Conservation (phyloP, 2,113 vertebrate species). For the Chrysemys picta region DNA sequence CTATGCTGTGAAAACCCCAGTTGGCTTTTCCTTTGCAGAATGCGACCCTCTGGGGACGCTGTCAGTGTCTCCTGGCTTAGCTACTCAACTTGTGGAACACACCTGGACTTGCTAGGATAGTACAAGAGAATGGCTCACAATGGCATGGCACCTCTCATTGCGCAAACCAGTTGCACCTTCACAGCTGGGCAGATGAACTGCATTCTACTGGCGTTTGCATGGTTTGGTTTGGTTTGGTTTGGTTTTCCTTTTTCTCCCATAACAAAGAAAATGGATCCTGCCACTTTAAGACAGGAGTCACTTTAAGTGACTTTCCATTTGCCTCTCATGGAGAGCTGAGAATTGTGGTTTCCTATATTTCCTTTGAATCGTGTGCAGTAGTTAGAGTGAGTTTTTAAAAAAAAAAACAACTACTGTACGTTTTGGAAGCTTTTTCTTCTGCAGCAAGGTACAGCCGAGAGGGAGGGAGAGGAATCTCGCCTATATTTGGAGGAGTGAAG, state of each 20-base stretch:
- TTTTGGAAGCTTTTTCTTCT: neutral
- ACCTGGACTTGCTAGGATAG: neutral
- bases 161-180: rapidly evolving
- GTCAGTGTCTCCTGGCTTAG: neutral
- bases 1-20: neutral
- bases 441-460: neutral
- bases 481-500: neutral
- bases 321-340: constrained; percentile 64
- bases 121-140: too few species aligned
- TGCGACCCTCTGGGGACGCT: neutral
- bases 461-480: rapidly evolving
- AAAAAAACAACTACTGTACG: neutral
- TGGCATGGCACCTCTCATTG: neutral
- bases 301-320: constrained; percentile 79
- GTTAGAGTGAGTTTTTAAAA: constrained; percentile 20
- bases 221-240: rapidly evolving
- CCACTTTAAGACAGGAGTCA: constrained; percentile 65
- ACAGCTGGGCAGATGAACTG: neutral
- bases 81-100: neutral
- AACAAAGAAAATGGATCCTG: neutral
- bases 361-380: constrained; percentile 58
- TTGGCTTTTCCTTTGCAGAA: neutral
- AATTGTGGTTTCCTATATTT: constrained; percentile 75
- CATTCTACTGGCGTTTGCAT: too few species aligned
- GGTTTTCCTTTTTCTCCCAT: neutral